Percentiles rank a stretch among this genome's conserved stretches.
These are phyloP conservation scores for Temnothorax longispinosus DNA, from an alignment of 1,140 invertebrate genomes.

Conservation along the genomic window DNA sequence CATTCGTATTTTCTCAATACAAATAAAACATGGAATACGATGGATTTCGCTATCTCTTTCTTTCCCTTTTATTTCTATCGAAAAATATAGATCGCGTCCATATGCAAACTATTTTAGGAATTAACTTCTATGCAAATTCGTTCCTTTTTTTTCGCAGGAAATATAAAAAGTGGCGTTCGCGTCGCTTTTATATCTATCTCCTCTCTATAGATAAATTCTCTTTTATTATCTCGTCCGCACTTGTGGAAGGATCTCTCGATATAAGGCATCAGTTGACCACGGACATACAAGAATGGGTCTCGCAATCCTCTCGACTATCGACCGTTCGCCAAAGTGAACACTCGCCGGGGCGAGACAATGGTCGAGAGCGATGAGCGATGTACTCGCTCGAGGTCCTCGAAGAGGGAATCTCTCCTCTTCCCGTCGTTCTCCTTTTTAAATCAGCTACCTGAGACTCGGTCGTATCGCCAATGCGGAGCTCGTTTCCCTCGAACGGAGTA, in stretches of 20 bases:
- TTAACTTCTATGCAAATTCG: constrained; percentile 36
- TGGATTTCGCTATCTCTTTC: constrained; percentile 6
- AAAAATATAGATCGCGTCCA: constrained; percentile 23
- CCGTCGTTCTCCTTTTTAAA: constrained; percentile 48
- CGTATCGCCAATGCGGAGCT: constrained; percentile 21
- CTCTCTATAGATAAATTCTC: not conserved
- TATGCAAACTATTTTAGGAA: constrained; percentile 43
- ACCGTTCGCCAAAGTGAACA: constrained; percentile 40
- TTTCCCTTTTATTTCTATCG: constrained; percentile 32
- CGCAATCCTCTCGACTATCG: constrained; percentile 14
- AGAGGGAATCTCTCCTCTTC: constrained; percentile 28
- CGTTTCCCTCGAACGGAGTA: constrained; percentile 41
- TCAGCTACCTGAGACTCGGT: constrained; percentile 31
- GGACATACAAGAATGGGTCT: constrained; percentile 24
- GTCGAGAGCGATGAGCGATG: constrained; percentile 17
- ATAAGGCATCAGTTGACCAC: constrained; percentile 27
- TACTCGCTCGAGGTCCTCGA: constrained; percentile 9
- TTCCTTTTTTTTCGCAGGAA: not conserved
- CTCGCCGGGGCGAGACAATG: constrained; percentile 32
- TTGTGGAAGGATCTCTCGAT: not conserved
- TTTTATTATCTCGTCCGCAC: constrained; percentile 14
- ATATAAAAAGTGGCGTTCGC: not conserved
- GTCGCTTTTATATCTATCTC: constrained; percentile 20
- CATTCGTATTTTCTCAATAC: constrained; percentile 34
- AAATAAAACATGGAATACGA: constrained; percentile 22